Conservation (phyloP, 2,113 vertebrate species). For the Alligator mississippiensis region DNA sequence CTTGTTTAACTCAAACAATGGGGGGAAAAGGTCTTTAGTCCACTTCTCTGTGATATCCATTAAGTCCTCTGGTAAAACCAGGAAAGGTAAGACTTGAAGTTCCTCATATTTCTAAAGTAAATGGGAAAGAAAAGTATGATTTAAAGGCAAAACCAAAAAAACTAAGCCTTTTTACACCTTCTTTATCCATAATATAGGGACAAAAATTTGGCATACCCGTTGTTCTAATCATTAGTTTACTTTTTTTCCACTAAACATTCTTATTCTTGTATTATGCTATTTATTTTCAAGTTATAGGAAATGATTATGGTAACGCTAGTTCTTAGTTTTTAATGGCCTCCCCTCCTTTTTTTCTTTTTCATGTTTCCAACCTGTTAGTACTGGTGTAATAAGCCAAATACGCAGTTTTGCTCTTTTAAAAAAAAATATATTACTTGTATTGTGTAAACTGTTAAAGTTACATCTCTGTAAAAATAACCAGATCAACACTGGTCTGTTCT, state of each 20-base stretch:
- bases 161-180: not conserved
- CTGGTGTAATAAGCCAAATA: not conserved
- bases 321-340: not conserved
- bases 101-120: not conserved
- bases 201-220: not conserved
- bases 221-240: too few relatives aligned
- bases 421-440: not conserved
- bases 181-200: not conserved
- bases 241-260: not conserved
- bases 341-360: not conserved
- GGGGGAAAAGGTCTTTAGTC: not conserved
- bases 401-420: not conserved
- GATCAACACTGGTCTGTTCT: not conserved
- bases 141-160: not conserved
- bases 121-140: not conserved
- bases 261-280: not conserved
- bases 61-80: not conserved
- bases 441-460: not conserved
- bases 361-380: not conserved
- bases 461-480: not conserved
- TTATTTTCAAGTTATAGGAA: not conserved
- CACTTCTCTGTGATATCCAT: not conserved
- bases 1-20: not conserved
- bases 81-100: not conserved
- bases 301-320: not conserved